A percentile compares a stretch with the other conserved stretches of the same genome.
phyloP scores from a whole-genome alignment of 2,797 vertebrate species.

The Leptatherina wallacei region DNA sequence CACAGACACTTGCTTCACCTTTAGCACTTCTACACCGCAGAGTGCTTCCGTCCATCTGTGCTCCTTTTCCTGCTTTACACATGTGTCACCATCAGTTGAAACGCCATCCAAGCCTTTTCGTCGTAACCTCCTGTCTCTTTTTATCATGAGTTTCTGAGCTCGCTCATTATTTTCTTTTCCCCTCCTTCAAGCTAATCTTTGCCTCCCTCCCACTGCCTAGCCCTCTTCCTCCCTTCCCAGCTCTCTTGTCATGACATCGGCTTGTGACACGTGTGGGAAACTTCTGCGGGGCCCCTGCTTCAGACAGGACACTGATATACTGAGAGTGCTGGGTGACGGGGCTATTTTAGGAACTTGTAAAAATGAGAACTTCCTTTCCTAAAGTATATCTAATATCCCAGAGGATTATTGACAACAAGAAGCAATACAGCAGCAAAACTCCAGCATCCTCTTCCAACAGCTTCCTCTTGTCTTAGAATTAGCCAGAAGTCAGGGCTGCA shows the following conservation, averaged over 20 bases:
- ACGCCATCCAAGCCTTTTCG: conserved; percentile 19
- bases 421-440: conserved; percentile 32
- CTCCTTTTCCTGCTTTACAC: conserved; percentile 62
- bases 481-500: neutral
- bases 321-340: conserved; percentile 76
- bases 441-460: neutral
- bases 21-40: conserved; percentile 56
- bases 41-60: conserved; percentile 77
- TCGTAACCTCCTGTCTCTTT: neutral
- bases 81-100: conserved; percentile 20
- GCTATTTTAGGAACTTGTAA: conserved; percentile 84
- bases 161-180: conserved; percentile 42
- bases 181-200: conserved; percentile 50
- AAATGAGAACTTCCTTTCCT: conserved; percentile 85
- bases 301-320: conserved; percentile 80
- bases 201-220: conserved; percentile 38
- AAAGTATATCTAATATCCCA: conserved; percentile 75
- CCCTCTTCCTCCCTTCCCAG: conserved; percentile 38
- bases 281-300: conserved; percentile 71
- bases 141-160: conserved; percentile 9
- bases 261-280: conserved; percentile 80
- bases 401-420: conserved; percentile 72
- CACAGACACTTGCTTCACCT: conserved; percentile 65
- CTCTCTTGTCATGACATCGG: conserved; percentile 72
- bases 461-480: neutral